These are phyloP conservation scores for Acronicta psi DNA, from an alignment of 2,888 invertebrate genomes.

Conservation along the genomic window DNA sequence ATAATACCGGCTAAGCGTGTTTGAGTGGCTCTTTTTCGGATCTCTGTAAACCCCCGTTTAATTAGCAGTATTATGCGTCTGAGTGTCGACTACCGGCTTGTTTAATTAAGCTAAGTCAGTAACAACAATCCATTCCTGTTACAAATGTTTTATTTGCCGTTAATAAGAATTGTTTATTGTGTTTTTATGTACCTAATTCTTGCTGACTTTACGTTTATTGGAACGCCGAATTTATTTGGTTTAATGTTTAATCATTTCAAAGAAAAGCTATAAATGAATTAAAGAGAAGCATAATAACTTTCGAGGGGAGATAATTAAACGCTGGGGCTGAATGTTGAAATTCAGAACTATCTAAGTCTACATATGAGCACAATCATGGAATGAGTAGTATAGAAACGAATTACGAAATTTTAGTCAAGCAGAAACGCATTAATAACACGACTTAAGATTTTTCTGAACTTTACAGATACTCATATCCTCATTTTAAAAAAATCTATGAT, in stretches of 20 bases:
- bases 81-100: conserved; percentile 86
- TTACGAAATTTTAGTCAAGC: conserved; percentile 25
- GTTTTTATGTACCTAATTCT: conserved; percentile 45
- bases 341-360: conserved; percentile 18
- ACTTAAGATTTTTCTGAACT: no score
- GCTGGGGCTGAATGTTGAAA: conserved; percentile 5
- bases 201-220: conserved; percentile 26
- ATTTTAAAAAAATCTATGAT: no score
- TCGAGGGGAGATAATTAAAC: conserved; percentile 21
- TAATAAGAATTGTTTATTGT: conserved; percentile 68
- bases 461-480: no score
- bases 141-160: conserved; percentile 72
- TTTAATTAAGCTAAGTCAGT: conserved; percentile 88
- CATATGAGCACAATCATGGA: no score
- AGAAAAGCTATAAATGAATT: conserved; percentile 24
- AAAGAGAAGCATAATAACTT: conserved; percentile 20
- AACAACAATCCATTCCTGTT: conserved; percentile 83
- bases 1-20: conserved; percentile 89
- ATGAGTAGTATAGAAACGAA: conserved; percentile 39
- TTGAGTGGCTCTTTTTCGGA: conserved; percentile 88
- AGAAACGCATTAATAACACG: no score
- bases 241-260: conserved; percentile 27
- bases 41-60: conserved; percentile 88
- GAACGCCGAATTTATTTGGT: conserved; percentile 30
- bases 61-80: conserved; percentile 88